Evolutionary conservation across 2,797 vertebrate species (phyloP), one percentile per base, ranked within the genome.

Genomic region (Melanitta fusca): DNA sequence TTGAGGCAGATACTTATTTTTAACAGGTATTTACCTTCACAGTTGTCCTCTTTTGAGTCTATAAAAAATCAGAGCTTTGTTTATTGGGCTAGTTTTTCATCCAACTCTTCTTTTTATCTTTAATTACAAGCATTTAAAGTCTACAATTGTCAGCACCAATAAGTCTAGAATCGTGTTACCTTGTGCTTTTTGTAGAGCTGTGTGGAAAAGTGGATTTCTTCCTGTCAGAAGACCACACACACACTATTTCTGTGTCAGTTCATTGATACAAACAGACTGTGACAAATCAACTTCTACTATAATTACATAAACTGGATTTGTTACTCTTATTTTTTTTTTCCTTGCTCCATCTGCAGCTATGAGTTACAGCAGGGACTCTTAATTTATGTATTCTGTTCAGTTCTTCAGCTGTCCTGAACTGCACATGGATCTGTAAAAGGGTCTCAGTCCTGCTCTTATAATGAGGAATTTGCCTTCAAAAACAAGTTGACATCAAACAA

Each of bases 101-200:
- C 19, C 71, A 96, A 60, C 65, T 74, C 49, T 73, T 77, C 85
- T 94, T 94, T 92, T 73, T 93, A 49, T 39, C 13, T 92, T 77
- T 97, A 93, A 96, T 95, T 97, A 92, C 71, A 94, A 93, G 57
- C 47, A 88, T 94, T 97, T 95, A 95, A 91, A 87, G 86, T 64
- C 30, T 83, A 61, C 95, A 94, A 81, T 86, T 93, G 69, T 95
- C 94, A 90, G 57, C 96, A 96, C 22, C 85, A 93, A 53, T 93
- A 96, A 85, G 17, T 43, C 30, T 75, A 32, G 83, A 83, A 54
- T 93, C 58, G 27, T 39, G 3, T 77, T 94, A 92, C 80, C 65
- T 89, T 91, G 74, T 49, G 58, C 21, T 54, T 70, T 70, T 95
- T 95, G 58, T 53, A 83, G 57, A 95, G 45, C 45, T 91, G 49